Evolutionary conservation across 2,888 invertebrate species (phyloP).

Genomic region (Brenthis daphne): DNA sequence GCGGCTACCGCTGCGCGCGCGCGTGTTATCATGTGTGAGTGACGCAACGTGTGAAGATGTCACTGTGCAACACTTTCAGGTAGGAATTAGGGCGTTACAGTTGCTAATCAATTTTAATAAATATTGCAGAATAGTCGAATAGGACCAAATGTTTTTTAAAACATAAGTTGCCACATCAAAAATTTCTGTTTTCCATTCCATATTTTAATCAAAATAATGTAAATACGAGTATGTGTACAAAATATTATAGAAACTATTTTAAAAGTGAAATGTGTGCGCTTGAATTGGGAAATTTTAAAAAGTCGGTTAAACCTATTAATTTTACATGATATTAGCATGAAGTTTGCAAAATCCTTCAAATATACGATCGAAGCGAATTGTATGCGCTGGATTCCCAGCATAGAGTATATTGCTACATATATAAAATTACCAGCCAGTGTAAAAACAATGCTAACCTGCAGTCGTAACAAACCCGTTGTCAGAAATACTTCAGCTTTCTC

Average conservation of each 20-base stretch:
- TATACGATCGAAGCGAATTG: background rate
- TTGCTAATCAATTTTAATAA: background rate
- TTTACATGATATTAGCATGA: constrained; percentile 38
- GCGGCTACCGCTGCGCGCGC: constrained; percentile 45
- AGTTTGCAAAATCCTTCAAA: constrained; percentile 27
- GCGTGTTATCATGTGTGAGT: constrained; percentile 46
- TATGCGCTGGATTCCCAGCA: background rate
- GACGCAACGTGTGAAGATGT: constrained; percentile 48
- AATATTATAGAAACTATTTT: background rate
- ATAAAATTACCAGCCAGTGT: background rate
- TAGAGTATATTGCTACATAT: too few relatives aligned
- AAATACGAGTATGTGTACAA: background rate
- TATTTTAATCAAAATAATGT: too few relatives aligned
- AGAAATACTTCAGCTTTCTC: constrained; percentile 24
- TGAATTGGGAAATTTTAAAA: constrained; percentile 31
- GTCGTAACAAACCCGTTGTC: constrained; percentile 27
- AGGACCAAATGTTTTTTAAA: background rate
- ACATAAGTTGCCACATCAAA: too few relatives aligned
- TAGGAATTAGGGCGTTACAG: constrained; percentile 44
- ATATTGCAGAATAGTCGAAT: background rate
- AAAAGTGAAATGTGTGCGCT: background rate
- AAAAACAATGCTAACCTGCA: constrained; percentile 23
- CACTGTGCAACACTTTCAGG: constrained; percentile 51
- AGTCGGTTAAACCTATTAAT: constrained; percentile 36
- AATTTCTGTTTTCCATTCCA: too few relatives aligned